These are phyloP conservation scores for Hipparchia semele DNA, from an alignment of 2,888 invertebrate genomes.

Conservation along the genomic window DNA sequence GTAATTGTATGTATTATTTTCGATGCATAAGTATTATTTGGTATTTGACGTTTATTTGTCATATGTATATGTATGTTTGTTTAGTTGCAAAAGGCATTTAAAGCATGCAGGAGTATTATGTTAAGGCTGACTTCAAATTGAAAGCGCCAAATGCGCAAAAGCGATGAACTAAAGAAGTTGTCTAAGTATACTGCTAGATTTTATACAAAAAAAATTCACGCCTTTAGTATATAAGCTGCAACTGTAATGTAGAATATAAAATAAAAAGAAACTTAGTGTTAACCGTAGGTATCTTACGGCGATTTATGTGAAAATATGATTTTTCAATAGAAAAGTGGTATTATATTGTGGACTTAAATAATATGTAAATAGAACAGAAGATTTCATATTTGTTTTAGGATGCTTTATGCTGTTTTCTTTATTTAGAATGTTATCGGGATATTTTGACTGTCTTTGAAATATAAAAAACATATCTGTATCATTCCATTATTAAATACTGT, in stretches of 20 bases:
- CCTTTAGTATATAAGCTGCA: slow-evolving; percentile 1
- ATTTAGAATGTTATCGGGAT: too few species aligned
- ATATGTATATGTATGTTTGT: background rate
- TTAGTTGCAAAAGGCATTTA: slow-evolving; percentile 11
- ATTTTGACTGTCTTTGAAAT: background rate
- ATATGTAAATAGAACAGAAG: too few species aligned
- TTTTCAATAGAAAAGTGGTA: background rate
- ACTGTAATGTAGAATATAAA: slow-evolving; percentile 2
- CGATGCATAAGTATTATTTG: slow-evolving; percentile 10
- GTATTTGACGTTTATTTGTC: background rate
- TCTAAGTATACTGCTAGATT: slow-evolving; percentile 2
- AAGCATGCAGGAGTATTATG: background rate
- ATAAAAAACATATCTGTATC: slow-evolving; percentile 3
- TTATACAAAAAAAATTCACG: slow-evolving; percentile 8
- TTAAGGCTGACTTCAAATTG: too few species aligned
- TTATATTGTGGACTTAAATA: too few species aligned
- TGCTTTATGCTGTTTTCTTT: too few species aligned
- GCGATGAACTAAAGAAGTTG: too few species aligned
- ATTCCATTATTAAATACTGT: background rate
- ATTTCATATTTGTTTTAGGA: too few species aligned
- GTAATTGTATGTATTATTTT: background rate
- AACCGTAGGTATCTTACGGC: background rate
- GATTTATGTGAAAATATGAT: background rate
- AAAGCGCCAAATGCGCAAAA: background rate
- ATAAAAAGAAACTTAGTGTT: slow-evolving; percentile 10